Conservation (phyloP, 2,797 vertebrate genomes). For the Australoheros facetus region DNA sequence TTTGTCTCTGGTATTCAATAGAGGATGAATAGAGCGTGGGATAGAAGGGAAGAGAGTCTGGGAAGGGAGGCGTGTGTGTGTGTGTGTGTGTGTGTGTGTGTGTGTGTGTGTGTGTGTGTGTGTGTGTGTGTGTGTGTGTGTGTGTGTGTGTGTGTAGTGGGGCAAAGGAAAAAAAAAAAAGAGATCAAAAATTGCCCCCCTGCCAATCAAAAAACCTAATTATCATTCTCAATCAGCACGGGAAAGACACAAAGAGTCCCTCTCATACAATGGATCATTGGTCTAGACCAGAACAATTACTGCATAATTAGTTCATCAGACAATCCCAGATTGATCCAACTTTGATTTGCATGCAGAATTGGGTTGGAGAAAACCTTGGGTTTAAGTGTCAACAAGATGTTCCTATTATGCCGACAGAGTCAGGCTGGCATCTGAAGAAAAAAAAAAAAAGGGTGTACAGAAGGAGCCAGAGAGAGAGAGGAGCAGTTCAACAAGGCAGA, state of each 20-base stretch:
- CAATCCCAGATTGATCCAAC: conserved; percentile 66
- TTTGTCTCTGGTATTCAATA: conserved; percentile 21
- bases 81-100: not conserved
- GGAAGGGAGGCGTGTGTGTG: conserved; percentile 1
- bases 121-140: not conserved
- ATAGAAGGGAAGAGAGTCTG: not conserved
- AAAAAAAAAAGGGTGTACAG: not conserved
- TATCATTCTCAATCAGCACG: conserved; percentile 70
- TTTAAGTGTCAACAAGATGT: conserved; percentile 18
- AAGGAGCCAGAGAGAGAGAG: not conserved
- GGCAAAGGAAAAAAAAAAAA: conserved; percentile 44
- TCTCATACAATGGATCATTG: conserved; percentile 54
- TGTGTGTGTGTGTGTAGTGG: conserved; percentile 12
- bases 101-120: not conserved
- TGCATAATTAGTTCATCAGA: conserved; percentile 76
- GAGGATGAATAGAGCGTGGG: conserved; percentile 34
- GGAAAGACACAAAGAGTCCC: conserved; percentile 65
- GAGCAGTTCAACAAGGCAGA: conserved; percentile 23
- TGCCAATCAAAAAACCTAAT: conserved; percentile 78
- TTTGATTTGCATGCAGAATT: conserved; percentile 68
- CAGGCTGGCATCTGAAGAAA: not conserved
- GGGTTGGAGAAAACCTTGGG: conserved; percentile 19
- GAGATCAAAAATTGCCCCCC: conserved; percentile 62
- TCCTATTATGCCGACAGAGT: conserved; percentile 11
- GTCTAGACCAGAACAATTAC: conserved; percentile 76